Base-by-base conservation (phyloP, 2,888 invertebrate species). In the Mythimna impura region DNA sequence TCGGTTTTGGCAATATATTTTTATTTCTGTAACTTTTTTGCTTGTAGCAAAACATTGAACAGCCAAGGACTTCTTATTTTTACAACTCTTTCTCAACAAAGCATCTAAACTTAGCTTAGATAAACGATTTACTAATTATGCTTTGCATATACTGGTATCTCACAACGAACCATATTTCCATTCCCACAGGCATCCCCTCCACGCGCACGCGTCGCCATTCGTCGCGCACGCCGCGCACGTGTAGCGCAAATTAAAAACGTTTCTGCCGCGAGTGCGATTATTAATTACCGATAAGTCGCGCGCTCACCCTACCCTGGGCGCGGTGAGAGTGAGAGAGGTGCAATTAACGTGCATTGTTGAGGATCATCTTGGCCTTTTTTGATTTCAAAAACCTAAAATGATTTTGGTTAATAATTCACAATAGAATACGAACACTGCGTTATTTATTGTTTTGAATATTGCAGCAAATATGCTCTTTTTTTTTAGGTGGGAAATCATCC, bases 231-330 rank as follows among this genome's bases (percentile, higher is more conserved):
- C 72, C 87, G 88, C 88, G 94, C 95, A 94, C 95, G 95, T 94
- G 95, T 89, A 87, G 80, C 85, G 91, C 92, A 93, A 96, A 95
- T 95, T 95, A 94, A 94, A 95, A 94, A 93, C 93, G 93, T 93
- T 94, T 94, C 89, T 88, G 87, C 88, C 79, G 85, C 82, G 87
- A 85, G 88, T 87, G 89, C 89, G 90, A 91, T 91, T 93, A 93
- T 94, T 94, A 94, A 94, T 94, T 92, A 94, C 91, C 90, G 85
- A 88, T 89, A 87, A 90, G 89, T 83, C 83, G 85, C 73, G 83
- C 86, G 74, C 77, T 83, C 86, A 87, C 91, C 90, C 89, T 76
- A 84, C 81, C 85, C 86, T 92, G 93, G 7, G 50, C 93, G 84
- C 87, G 93, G 94, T 93, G 93, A 93, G 94, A 94, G 94, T 93